A percentile compares a stretch with the other conserved stretches of the same genome.
Conservation (phyloP, 2,113 vertebrate genomes). For the mouse (Mus musculus) region GRCm39 chr2:113333501-113334000, state of each 20-base stretch:
- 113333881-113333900: slow-evolving; percentile 39
- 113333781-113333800: neutral
- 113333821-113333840: slow-evolving; percentile 2
- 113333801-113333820: neutral
- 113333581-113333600: neutral
- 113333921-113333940: neutral
- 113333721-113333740: neutral
- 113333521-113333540: neutral
- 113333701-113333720: neutral
- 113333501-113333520: neutral
- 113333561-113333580: no score
- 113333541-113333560: neutral
- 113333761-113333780: neutral
- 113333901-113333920: neutral
- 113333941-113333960: neutral
- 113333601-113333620: neutral
- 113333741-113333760: neutral
- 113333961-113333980: neutral
- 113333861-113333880: slow-evolving; percentile 10
- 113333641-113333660: neutral
- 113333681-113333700: neutral
- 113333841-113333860: neutral
- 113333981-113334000: neutral
- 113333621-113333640: neutral
- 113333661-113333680: neutral